Evolutionary conservation across 2,113 vertebrate species (phyloP).

Genomic region (Elaphurus davidianus): DNA sequence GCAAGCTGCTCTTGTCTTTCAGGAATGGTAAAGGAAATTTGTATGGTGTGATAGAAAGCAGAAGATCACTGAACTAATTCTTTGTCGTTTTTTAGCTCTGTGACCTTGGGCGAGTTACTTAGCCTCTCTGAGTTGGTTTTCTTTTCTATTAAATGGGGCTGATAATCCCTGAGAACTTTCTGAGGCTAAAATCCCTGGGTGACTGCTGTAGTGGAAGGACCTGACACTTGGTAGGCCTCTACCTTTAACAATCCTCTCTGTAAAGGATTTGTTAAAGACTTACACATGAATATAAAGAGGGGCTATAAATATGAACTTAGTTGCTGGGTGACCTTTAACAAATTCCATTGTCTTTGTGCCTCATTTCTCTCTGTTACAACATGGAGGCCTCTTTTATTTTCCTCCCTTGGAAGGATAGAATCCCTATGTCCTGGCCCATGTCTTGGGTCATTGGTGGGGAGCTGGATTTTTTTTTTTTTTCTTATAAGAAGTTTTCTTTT

Average conservation of each 20-base stretch:
- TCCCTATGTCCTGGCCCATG: not conserved
- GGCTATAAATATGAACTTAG: not conserved
- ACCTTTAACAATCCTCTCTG: not conserved
- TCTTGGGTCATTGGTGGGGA: not conserved
- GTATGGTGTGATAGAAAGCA: not conserved
- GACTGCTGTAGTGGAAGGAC: not conserved
- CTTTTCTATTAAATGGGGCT: not conserved
- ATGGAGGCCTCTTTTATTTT: not conserved
- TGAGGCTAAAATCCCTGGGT: not conserved
- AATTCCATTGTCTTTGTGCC: not conserved
- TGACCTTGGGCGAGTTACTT: not conserved
- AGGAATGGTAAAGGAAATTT: not conserved
- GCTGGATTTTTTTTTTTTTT: not conserved
- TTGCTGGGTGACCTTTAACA: constrained; percentile 1
- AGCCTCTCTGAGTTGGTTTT: constrained; percentile 20
- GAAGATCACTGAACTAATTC: not conserved
- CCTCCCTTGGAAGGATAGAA: not conserved
- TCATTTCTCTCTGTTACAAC: not conserved
- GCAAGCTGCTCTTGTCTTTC: not conserved
- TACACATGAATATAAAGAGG: not conserved
- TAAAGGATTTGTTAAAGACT: constrained; percentile 10
- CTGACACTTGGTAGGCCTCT: not conserved
- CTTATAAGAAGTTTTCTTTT: constrained; percentile 19
- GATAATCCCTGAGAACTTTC: not conserved
- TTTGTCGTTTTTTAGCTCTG: not conserved